phyloP scores from a whole-genome alignment of 2,113 vertebrate genomes.

The Notarius lentiginosus region DNA sequence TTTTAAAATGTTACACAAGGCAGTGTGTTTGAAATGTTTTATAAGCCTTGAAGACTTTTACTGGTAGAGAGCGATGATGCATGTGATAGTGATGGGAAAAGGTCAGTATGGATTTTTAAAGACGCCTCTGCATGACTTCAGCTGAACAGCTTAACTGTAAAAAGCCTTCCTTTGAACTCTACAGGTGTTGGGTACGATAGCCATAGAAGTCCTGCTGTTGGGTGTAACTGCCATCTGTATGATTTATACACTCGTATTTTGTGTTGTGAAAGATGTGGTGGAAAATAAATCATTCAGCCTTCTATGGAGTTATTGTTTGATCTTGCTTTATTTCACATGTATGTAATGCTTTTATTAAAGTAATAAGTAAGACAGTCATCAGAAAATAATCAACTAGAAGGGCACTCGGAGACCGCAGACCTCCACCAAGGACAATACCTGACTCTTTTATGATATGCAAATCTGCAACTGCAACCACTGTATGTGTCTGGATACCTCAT shows the following conservation, averaged over 20 bases:
- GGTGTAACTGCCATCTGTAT: neutral
- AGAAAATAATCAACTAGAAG: too few relatives aligned
- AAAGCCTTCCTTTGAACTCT: conserved; percentile 33
- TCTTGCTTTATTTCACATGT: neutral
- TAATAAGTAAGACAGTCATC: neutral
- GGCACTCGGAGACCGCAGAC: too few relatives aligned
- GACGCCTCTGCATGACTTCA: conserved; percentile 3
- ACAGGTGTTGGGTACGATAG: conserved; percentile 28
- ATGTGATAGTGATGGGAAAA: conserved; percentile 13
- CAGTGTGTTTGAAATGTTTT: neutral
- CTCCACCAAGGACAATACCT: too few relatives aligned
- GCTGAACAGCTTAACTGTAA: neutral
- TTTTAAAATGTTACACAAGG: neutral
- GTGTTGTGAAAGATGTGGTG: neutral
- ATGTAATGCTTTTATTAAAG: neutral
- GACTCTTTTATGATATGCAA: too few relatives aligned
- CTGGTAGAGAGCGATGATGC: neutral
- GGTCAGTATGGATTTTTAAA: conserved; percentile 1
- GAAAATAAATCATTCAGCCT: conserved; percentile 24
- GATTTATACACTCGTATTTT: neutral
- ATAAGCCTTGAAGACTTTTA: neutral
- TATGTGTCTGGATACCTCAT: too few relatives aligned
- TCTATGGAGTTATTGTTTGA: neutral
- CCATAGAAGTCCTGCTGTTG: conserved; percentile 22
- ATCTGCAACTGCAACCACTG: too few relatives aligned